Conservation (phyloP, 2,113 vertebrate species). For the Chloropsis cyanopogon region DNA sequence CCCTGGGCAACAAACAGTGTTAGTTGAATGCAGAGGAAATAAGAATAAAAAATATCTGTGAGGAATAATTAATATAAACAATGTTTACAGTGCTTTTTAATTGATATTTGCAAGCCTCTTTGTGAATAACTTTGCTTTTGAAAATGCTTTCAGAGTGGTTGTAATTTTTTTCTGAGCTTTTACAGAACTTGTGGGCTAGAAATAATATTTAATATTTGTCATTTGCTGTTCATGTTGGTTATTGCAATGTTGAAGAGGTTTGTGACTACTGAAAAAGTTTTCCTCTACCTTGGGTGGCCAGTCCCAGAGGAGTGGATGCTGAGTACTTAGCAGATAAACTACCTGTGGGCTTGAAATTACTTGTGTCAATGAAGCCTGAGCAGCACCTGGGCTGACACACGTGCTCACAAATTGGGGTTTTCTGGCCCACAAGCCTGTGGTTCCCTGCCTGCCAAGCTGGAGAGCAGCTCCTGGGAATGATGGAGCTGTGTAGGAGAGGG, state of each 20-base stretch:
- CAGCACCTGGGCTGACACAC: background rate
- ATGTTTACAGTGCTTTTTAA: background rate
- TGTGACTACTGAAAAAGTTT: background rate
- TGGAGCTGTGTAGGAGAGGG: accelerated
- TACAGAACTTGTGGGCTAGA: background rate
- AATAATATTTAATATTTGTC: background rate
- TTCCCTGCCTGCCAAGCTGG: background rate
- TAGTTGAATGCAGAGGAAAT: background rate
- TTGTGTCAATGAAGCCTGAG: background rate
- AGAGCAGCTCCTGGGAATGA: background rate
- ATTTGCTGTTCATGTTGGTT: background rate
- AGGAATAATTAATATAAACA: background rate
- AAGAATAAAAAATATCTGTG: background rate
- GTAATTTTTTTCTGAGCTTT: background rate
- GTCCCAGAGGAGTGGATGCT: background rate
- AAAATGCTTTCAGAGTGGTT: background rate
- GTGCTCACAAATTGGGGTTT: background rate
- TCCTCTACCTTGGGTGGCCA: background rate
- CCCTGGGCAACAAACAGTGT: background rate
- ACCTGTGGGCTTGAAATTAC: background rate
- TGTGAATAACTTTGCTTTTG: background rate
- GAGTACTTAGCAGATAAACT: background rate
- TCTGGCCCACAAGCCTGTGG: background rate
- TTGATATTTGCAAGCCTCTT: background rate
- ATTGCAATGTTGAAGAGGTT: background rate